Base-by-base conservation (phyloP, 2,888 invertebrate species). In the Chloroclysta siterata region DNA sequence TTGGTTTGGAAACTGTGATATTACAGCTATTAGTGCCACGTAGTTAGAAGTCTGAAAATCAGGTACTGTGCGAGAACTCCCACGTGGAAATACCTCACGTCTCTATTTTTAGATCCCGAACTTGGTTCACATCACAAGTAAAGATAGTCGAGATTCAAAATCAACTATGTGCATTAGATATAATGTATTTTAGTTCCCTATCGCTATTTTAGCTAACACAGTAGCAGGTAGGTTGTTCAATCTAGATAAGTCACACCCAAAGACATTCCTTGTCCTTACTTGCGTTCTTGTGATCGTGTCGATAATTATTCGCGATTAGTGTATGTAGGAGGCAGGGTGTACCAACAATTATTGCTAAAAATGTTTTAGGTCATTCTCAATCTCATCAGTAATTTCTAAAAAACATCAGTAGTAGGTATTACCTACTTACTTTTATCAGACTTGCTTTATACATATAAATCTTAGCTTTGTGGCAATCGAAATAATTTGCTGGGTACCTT, bases 61-160 rank as follows among this genome's bases (percentile, higher is more conserved):
- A 89, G 89, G 88, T 91, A 88, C 80, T 75, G 82, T 85, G 81
- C 81, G 80, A 88, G 81, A 88, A 90, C 90, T 90, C 92, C 91
- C 91, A 91, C 92, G 91, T 92, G 92, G 90, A 90, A 90, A 90
- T 91, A 90, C 84, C 88, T 89, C 88, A 84, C 88, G 84, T 81
- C 88, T 88, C 91, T 92, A 92, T 90, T 90, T 87, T 85, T 91
- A 92, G 91, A 89, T 77, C 77, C 79, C 84, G 86, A 87, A 88
- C 86, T 88, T 88, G 88, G 85, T 88, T 85, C 88, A 75, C 80
- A 79, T 85, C 88, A 75, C 80, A 79, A 84, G 85, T 86, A 83
- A 76, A 83, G 76, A 82, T 87, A 81, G 80, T 73, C 75, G 72
- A 80, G 75, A 80, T 80, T 76, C 76, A 76, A 84, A 85, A 79